Evolutionary conservation across 2,797 vertebrate species (phyloP), one percentile per base, ranked within the genome.

Genomic region (Pseudotriccus pelzelni): DNA sequence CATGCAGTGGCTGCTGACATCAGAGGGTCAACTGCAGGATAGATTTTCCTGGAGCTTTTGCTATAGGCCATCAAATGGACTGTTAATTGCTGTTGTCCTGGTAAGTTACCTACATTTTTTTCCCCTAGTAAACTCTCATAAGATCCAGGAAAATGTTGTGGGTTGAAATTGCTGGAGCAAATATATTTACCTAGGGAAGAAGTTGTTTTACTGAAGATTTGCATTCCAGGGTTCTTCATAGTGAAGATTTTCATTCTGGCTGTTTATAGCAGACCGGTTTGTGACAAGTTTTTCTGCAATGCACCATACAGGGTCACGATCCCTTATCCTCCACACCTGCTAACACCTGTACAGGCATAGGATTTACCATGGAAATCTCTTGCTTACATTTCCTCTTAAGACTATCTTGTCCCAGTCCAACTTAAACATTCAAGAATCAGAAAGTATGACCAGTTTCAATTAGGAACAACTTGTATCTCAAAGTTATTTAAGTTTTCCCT

Each of bases 1-100:
- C 72, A 94, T 49, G 91, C 75, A 79, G 76, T n/a, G 78, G 62
- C 81, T 96, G 85, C 76, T 86, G 86, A 96, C 89, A 87, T 89
- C 93, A 93, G 21, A 63, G 56, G 84, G 81, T 92, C 81, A 96
- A 12, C 30, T 43, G 50, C 44, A 64, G 92, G 94, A 87, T 93
- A 89, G 66, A 59, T 53, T 75, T 76, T 90, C 75, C 68, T 46
- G 44, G 18, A 89, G 62, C n/a, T 52, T 68, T 87, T 81, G 63
- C 30, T 75, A 5, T 1, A 49, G 50, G 5, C 7, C 43, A 93
- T 93, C 58, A 89, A 72, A 74, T 37, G 59, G 55, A 41, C 66
- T 79, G 32, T 52, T 84, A 73, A 73, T 59, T 72, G 69, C 24
- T 69, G 39, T 9, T 81, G 47, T 62, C 70, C 60, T 66, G 23